phyloP scores from a whole-genome alignment of 2,797 vertebrate genomes.

The Muscicapa striata region DNA sequence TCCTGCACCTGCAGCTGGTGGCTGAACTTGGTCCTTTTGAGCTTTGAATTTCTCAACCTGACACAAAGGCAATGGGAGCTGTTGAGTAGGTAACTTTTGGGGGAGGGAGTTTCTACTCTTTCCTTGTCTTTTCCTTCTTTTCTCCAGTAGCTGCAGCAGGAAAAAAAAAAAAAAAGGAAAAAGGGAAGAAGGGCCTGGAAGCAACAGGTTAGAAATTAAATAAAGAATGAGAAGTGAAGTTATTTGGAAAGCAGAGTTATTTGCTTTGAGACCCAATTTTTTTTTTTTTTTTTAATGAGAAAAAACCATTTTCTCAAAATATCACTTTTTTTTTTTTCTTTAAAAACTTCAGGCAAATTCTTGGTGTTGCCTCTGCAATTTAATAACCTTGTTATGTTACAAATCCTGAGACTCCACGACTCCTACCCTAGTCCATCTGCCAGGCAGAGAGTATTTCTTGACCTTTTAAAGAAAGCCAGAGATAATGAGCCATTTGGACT shows the following conservation, averaged over 20 bases:
- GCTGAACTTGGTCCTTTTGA: fast-evolving
- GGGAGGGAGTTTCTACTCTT: neutral
- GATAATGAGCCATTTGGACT: constrained; percentile 37
- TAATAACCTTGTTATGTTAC: constrained; percentile 30
- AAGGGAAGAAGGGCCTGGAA: neutral
- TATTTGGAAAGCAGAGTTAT: neutral
- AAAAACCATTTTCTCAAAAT: neutral
- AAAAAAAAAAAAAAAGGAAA: neutral
- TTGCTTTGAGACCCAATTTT: neutral
- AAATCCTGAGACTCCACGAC: neutral
- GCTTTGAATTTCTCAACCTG: neutral
- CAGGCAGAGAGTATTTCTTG: constrained; percentile 47
- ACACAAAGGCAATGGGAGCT: neutral
- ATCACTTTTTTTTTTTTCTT: neutral
- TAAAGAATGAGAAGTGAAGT: neutral
- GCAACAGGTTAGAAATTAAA: constrained; percentile 23
- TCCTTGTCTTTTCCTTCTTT: neutral
- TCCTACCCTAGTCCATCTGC: constrained; percentile 17
- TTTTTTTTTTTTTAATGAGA: neutral
- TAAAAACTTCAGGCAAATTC: neutral
- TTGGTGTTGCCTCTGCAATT: neutral
- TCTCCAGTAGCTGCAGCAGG: neutral
- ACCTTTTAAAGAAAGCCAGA: constrained; percentile 61
- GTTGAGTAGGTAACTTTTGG: neutral
- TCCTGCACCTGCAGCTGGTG: neutral